Percentiles rank a stretch among this genome's conserved stretches.
Evolutionary conservation across 1,140 invertebrate species (phyloP).

Genomic region (Cyphomyrmex costatus): DNA sequence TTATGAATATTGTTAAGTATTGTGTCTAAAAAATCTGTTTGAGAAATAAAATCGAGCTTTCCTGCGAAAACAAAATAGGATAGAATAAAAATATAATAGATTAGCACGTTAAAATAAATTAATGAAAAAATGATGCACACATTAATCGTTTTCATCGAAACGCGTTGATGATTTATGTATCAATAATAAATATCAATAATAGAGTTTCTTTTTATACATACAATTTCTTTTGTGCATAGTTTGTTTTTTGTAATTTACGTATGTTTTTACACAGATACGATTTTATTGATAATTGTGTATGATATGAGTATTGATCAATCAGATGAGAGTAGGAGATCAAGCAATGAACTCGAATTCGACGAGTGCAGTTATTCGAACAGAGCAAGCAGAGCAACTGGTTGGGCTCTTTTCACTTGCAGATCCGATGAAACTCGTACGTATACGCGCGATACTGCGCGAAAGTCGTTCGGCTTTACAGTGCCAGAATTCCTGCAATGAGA

Average conservation of each 20-base stretch:
- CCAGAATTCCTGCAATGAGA: conserved; percentile 7
- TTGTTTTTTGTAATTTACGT: background rate
- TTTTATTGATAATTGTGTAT: background rate
- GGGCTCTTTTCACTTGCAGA: conserved; percentile 42
- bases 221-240: background rate
- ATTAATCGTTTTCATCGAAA: background rate
- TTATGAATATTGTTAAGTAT: background rate
- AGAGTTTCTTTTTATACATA: background rate
- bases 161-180: background rate
- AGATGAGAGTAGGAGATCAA: background rate
- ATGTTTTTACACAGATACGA: background rate
- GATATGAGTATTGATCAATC: background rate
- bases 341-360: background rate
- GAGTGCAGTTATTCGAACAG: background rate
- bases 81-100: background rate
- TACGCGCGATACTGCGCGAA: background rate
- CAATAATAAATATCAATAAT: conserved; percentile 4
- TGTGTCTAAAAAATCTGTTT: background rate
- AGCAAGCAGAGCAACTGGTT: conserved; percentile 24
- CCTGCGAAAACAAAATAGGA: background rate
- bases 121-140: background rate
- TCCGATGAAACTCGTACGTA: conserved; percentile 18
- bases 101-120: background rate
- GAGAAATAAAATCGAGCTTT: background rate
- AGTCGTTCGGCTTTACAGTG: background rate